These are phyloP conservation scores for Zophobas atratus DNA, from an alignment of 1,140 invertebrate species.

Conservation along the genomic window DNA sequence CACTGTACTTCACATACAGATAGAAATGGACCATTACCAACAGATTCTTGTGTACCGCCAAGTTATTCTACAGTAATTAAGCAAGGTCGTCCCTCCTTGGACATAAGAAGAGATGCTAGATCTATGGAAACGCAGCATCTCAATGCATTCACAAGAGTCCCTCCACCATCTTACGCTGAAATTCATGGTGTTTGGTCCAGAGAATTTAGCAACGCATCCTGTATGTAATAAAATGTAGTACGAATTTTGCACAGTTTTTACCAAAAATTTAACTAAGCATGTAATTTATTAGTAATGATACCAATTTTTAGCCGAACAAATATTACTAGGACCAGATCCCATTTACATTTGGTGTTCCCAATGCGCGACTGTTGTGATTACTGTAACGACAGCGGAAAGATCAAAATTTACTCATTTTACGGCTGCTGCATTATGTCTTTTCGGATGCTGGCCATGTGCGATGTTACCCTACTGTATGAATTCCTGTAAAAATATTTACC, in stretches of 20 bases:
- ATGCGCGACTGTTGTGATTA: conserved; percentile 65
- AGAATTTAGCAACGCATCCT: conserved; percentile 51
- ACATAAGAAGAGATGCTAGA: conserved; percentile 39
- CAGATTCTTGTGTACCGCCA: conserved; percentile 53
- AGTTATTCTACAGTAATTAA: conserved; percentile 62
- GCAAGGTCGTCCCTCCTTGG: conserved; percentile 49
- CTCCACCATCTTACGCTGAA: conserved; percentile 63
- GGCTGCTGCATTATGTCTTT: conserved; percentile 64
- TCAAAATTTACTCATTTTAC: conserved; percentile 64
- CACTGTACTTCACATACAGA: not conserved
- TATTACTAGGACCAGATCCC: conserved; percentile 64
- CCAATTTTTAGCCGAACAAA: conserved; percentile 54
- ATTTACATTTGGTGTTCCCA: conserved; percentile 65
- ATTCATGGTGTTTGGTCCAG: conserved; percentile 54
- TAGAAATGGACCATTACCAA: conserved; percentile 45
- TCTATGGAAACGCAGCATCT: conserved; percentile 49
- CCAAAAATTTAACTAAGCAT: not conserved
- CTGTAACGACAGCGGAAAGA: conserved; percentile 61
- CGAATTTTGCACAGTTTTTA: not conserved
- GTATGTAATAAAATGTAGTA: conserved; percentile 31
- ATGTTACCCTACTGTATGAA: conserved; percentile 69
- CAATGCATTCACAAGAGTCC: conserved; percentile 54
- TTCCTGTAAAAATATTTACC: conserved; percentile 67
- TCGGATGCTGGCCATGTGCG: conserved; percentile 69
- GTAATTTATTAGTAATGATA: not conserved